Evolutionary conservation across 1,140 invertebrate genomes (phyloP), one percentile per base, ranked within the genome.

Genomic region (Laupala kohalensis): DNA sequence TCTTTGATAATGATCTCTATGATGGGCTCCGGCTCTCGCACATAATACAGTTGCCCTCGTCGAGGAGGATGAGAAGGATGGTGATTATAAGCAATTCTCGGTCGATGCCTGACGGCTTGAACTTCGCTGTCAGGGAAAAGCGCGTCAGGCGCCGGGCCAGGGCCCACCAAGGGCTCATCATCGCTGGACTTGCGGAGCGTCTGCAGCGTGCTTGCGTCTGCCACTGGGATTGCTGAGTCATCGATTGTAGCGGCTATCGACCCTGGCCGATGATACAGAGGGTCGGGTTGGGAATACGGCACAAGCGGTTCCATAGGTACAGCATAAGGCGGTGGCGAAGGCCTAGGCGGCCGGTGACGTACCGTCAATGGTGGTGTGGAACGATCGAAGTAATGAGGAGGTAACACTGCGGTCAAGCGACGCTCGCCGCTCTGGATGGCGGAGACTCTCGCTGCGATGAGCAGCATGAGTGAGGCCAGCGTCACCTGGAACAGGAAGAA

Each of bases 1-100:
- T 94, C 92, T 77, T 93, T 93, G 68, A 94, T 93, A 70, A 94
- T 94, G 74, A 94, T 94, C 81, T 94, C 92, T 73, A 94, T 94
- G 66, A 94, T 94, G 15, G 92, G 92, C 78, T 94, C 92, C 0
- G 92, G 92, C 71, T 91, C 89, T 74, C 90, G 88, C 9, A 86
- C 81, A 76, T 92, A 90, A 72, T 90, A 86, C 6, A 84, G 84
- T 65, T 79, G 9, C 29, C 24, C 5, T 9, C 23, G 53, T 24
- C 30, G 28, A 26, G 53, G 29, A 23, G 65, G 26, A n/a, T 19
- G 23, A n/a, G n/a, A n/a, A n/a, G n/a, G n/a, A n/a, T n/a, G n/a
- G n/a, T n/a, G n/a, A n/a, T n/a, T n/a, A 64, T 19, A 70, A 15
- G 65, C n/a, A 24, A 12, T 6, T n/a, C 5, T 12, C 30, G 26